A percentile compares a stretch with the other conserved stretches of the same genome.
phyloP scores from a whole-genome alignment of 2,888 invertebrate genomes.

The Nasonovia ribisnigri region DNA sequence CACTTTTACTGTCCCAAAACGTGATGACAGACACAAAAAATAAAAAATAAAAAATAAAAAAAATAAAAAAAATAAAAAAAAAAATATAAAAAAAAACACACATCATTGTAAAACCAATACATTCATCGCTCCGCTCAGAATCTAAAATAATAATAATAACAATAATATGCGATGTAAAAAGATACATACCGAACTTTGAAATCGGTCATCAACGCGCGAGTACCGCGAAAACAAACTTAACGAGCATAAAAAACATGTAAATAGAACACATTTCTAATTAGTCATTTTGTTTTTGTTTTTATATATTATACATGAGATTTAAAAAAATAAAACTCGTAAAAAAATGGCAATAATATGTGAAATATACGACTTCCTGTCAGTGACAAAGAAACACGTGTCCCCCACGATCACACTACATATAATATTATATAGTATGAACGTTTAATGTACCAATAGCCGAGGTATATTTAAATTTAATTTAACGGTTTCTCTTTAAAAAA shows the following conservation, averaged over 20 bases:
- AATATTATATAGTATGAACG: conserved; percentile 1
- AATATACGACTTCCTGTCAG: conserved; percentile 52
- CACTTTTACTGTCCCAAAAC: too few relatives aligned
- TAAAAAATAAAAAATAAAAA: too few relatives aligned
- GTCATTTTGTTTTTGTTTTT: conserved; percentile 52
- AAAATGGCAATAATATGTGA: conserved; percentile 48
- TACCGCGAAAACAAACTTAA: conserved; percentile 34
- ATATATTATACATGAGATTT: not conserved
- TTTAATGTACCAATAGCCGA: not conserved
- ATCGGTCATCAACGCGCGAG: not conserved
- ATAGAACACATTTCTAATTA: conserved; percentile 54
- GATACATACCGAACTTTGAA: not conserved
- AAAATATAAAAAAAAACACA: too few relatives aligned
- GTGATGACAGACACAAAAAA: too few relatives aligned
- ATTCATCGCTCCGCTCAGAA: too few relatives aligned
- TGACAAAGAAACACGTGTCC: conserved; percentile 60
- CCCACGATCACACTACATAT: not conserved
- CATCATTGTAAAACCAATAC: too few relatives aligned
- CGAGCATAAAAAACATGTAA: conserved; percentile 30
- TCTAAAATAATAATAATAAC: not conserved
- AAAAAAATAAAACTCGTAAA: conserved; percentile 48
- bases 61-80: too few relatives aligned
- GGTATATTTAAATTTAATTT: conserved; percentile 37
- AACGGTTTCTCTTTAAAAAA: conserved; percentile 21
- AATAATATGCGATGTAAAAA: not conserved